These are phyloP conservation scores for Saguinus midas DNA, from an alignment of 2,113 vertebrate species.

Conservation along the genomic window DNA sequence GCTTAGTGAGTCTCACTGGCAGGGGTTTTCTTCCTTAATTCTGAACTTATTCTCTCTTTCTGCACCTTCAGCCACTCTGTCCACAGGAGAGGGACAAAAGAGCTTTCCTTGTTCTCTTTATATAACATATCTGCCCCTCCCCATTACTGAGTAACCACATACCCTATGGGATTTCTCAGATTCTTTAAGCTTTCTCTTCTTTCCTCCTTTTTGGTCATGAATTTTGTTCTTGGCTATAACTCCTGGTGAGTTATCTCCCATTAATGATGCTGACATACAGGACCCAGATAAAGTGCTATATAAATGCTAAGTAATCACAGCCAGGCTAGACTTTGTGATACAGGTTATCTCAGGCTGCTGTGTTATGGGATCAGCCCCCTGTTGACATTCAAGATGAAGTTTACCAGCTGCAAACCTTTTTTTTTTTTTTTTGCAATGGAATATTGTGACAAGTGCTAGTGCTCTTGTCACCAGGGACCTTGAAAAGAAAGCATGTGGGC, in stretches of 20 bases:
- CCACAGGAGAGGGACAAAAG: neutral
- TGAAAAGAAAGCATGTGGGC: neutral
- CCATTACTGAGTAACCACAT: neutral
- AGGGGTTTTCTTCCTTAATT: constrained; percentile 20
- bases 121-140: neutral
- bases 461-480: neutral
- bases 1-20: neutral
- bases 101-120: neutral
- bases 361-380: constrained; percentile 10
- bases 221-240: constrained; percentile 61
- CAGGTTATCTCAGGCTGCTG: constrained; percentile 57
- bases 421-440: neutral
- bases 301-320: constrained; percentile 76
- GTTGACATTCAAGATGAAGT: constrained; percentile 59
- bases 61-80: neutral
- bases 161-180: neutral
- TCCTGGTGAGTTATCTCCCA: constrained; percentile 75
- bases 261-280: constrained; percentile 71
- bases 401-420: constrained; percentile 2
- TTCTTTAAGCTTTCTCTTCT: constrained; percentile 37
- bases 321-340: constrained; percentile 45
- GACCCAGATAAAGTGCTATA: constrained; percentile 73
- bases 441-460: neutral
- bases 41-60: neutral
- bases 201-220: constrained; percentile 50